Evolutionary conservation across 2,113 vertebrate species (phyloP).

Genomic region (Centropus bengalensis): DNA sequence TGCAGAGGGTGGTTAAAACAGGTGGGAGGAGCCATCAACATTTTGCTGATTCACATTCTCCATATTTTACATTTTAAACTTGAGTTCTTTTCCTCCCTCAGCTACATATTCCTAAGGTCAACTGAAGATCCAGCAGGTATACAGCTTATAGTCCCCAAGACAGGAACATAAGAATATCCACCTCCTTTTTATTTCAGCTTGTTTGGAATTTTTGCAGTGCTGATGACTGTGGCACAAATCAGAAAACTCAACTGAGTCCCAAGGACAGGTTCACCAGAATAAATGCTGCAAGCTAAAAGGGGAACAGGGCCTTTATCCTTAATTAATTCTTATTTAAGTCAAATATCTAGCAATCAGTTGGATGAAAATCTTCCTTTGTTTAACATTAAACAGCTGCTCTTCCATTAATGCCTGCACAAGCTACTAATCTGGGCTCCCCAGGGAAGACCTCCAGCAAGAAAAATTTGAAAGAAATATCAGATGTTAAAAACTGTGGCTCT

Average conservation of each 20-base stretch:
- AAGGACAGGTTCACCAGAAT: background rate
- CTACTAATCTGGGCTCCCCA: background rate
- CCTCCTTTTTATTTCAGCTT: background rate
- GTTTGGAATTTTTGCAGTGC: background rate
- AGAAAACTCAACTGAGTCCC: background rate
- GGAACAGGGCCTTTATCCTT: constrained; percentile 11
- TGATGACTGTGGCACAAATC: background rate
- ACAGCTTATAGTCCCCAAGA: background rate
- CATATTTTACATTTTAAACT: background rate
- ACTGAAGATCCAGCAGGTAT: background rate
- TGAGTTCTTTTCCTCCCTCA: background rate
- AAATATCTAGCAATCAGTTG: constrained; percentile 57
- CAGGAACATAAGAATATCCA: background rate
- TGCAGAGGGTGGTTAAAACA: background rate
- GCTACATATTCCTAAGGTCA: background rate
- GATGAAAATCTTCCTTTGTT: constrained; percentile 51
- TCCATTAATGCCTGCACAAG: constrained; percentile 16
- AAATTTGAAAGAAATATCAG: constrained; percentile 8
- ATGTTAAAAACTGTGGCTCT: background rate
- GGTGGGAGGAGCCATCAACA: background rate
- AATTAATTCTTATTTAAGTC: constrained; percentile 50
- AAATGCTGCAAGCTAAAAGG: background rate
- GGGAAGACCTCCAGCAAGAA: constrained; percentile 50
- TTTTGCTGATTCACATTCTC: background rate
- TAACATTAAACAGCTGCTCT: constrained; percentile 52